phyloP scores from a whole-genome alignment of 2,888 invertebrate species.

The Pheosia gnoma region DNA sequence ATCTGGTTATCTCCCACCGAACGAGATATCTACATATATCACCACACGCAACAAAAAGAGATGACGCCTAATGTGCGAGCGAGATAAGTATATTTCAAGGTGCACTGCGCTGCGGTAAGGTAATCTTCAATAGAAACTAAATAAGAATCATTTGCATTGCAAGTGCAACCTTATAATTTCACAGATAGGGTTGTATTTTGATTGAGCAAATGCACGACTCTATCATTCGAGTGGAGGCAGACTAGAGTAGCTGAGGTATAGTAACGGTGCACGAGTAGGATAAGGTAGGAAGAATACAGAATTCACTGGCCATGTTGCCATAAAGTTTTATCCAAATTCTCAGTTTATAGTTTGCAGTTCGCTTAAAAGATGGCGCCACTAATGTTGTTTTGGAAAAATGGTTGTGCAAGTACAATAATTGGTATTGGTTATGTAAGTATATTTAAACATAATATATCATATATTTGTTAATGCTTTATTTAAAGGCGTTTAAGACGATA shows the following conservation, averaged over 20 bases:
- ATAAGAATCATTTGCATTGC: conserved; percentile 62
- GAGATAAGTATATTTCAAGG: conserved; percentile 73
- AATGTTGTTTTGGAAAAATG: conserved; percentile 33
- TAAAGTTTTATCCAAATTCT: conserved; percentile 61
- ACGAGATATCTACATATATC: conserved; percentile 81
- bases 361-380: conserved; percentile 74
- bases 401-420: not conserved
- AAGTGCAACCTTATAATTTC: conserved; percentile 74
- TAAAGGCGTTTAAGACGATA: too few species aligned
- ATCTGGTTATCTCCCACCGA: conserved; percentile 76
- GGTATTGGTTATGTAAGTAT: not conserved
- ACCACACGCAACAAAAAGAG: conserved; percentile 73
- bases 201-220: conserved; percentile 51
- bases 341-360: conserved; percentile 55
- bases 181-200: conserved; percentile 65
- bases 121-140: conserved; percentile 62
- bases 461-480: not conserved
- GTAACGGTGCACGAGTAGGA: conserved; percentile 46
- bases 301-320: conserved; percentile 66
- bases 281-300: conserved; percentile 56
- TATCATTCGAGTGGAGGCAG: conserved; percentile 52
- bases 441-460: not conserved
- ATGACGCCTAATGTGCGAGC: conserved; percentile 64
- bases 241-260: conserved; percentile 60
- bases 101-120: conserved; percentile 65